Evolutionary conservation across 2,888 invertebrate species (phyloP).

Genomic region (Monoplex corrugatus): DNA sequence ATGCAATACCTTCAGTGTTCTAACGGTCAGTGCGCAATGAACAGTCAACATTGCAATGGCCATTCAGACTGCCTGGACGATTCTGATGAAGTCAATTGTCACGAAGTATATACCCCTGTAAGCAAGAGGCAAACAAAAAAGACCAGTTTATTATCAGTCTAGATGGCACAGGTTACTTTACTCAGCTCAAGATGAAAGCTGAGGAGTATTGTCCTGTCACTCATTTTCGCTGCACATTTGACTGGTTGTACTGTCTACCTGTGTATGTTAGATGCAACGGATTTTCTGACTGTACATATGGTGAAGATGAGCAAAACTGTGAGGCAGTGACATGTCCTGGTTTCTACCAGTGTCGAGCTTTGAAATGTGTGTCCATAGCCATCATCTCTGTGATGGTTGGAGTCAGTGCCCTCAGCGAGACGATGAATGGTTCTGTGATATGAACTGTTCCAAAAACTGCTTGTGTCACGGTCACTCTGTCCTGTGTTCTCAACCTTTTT

Average conservation of each 20-base stretch:
- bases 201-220: neutral
- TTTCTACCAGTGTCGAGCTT: too few relatives aligned
- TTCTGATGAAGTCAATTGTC: neutral
- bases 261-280: neutral
- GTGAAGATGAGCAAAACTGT: neutral
- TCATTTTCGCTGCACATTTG: neutral
- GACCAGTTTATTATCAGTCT: neutral
- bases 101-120: neutral
- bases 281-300: neutral
- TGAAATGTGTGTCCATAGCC: too few relatives aligned
- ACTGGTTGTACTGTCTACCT: neutral
- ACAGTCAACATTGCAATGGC: neutral
- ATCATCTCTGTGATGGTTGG: too few relatives aligned
- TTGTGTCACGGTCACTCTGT: too few relatives aligned
- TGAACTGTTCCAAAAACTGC: too few relatives aligned
- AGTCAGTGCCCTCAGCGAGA: too few relatives aligned
- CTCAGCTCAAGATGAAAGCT: neutral
- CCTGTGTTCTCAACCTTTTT: too few relatives aligned
- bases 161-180: neutral
- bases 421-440: too few relatives aligned
- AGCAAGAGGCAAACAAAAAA: neutral
- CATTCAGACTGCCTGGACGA: slow-evolving; percentile 1
- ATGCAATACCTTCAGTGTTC: neutral
- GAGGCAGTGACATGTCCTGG: too few relatives aligned
- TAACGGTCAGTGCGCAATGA: neutral